Evolutionary conservation across 2,888 invertebrate species (phyloP).

Genomic region (Drosophila infuscata): DNA sequence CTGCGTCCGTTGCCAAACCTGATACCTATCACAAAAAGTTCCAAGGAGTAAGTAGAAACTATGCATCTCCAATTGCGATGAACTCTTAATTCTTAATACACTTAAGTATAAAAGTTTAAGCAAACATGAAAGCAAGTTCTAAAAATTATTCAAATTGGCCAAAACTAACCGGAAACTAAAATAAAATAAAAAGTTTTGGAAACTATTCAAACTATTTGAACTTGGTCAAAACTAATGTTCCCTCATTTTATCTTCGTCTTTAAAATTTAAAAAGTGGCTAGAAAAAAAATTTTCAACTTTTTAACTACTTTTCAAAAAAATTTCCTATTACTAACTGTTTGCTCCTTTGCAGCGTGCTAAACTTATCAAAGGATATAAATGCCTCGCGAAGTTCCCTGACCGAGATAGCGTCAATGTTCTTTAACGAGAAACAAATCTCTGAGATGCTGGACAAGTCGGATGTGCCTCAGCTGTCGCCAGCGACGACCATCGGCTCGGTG

Average conservation of each 20-base stretch:
- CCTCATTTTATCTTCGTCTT: not conserved
- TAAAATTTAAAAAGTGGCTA: too few relatives aligned
- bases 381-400: conserved; percentile 85
- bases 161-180: not conserved
- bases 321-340: not conserved
- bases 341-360: conserved; percentile 74
- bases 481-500: conserved; percentile 71
- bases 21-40: conserved; percentile 88
- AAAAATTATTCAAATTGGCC: not conserved
- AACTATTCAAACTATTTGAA: not conserved
- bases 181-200: not conserved
- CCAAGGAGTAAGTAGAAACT: conserved; percentile 68
- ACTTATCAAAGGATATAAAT: conserved; percentile 83
- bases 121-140: not conserved
- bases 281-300: too few relatives aligned
- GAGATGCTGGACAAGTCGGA: conserved; percentile 75
- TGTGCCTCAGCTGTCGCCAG: conserved; percentile 77
- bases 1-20: conserved; percentile 90
- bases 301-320: too few relatives aligned
- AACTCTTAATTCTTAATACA: not conserved
- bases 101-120: not conserved
- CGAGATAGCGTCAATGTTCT: conserved; percentile 86
- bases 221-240: not conserved
- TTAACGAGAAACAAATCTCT: conserved; percentile 81
- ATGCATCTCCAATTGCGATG: too few relatives aligned